phyloP scores from a whole-genome alignment of 2,797 vertebrate species.

The Danio albolineatus region DNA sequence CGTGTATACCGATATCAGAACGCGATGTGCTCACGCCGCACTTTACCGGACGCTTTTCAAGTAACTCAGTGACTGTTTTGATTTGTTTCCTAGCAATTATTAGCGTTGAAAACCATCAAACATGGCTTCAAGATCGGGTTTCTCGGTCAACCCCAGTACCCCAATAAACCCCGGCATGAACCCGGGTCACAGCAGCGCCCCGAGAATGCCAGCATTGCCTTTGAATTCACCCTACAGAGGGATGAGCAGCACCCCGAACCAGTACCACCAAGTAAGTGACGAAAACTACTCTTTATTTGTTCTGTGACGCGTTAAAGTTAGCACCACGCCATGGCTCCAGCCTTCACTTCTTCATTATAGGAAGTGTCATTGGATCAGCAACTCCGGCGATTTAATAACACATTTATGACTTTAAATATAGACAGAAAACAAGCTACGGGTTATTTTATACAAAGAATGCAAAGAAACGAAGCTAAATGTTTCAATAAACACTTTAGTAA shows the following conservation, averaged over 20 bases:
- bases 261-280: slow-evolving; percentile 75
- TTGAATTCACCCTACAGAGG: slow-evolving; percentile 74
- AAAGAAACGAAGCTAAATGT: not conserved
- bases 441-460: not conserved
- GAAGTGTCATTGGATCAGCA: slow-evolving; percentile 17
- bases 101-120: not conserved
- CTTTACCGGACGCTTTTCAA: not conserved
- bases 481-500: not conserved
- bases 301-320: slow-evolving; percentile 2
- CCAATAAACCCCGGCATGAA: slow-evolving; percentile 75
- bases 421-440: not conserved
- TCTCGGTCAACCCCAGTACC: slow-evolving; percentile 65
- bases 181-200: slow-evolving; percentile 67
- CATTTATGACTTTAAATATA: not conserved
- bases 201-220: slow-evolving; percentile 77
- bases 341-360: not conserved
- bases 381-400: not conserved
- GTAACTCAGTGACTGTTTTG: not conserved
- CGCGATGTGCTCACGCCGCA: not conserved
- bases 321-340: slow-evolving; percentile 9
- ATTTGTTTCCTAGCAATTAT: not conserved
- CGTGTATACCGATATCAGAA: not conserved
- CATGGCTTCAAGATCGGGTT: slow-evolving; percentile 81
- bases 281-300: slow-evolving; percentile 6
- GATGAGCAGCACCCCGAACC: slow-evolving; percentile 68